phyloP scores from a whole-genome alignment of 2,113 vertebrate species.

The Pluvianellus socialis region DNA sequence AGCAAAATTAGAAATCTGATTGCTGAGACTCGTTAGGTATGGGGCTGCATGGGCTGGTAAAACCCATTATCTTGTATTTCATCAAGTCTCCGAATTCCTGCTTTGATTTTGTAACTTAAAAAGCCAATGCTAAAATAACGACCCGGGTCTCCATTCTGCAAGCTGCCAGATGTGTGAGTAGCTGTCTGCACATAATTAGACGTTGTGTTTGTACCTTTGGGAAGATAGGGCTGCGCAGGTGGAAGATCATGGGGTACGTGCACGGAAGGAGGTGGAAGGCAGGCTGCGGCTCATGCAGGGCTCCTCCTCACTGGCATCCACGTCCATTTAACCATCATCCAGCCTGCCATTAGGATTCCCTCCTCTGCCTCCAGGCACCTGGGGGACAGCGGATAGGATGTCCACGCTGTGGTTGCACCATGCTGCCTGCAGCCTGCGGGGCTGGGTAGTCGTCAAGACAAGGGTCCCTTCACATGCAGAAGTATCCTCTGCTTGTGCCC shows the following conservation, averaged over 20 bases:
- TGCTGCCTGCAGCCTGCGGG: too few species aligned
- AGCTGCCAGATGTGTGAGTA: not conserved
- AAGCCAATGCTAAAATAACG: not conserved
- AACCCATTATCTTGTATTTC: not conserved
- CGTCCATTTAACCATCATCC: not conserved
- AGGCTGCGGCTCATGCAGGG: not conserved
- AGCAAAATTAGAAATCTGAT: not conserved
- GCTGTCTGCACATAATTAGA: not conserved
- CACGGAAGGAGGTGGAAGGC: not conserved
- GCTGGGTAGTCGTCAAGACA: rapidly evolving
- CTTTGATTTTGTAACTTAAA: not conserved
- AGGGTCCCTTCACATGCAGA: not conserved
- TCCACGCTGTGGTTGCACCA: rapidly evolving
- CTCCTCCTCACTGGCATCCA: not conserved
- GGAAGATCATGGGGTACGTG: not conserved
- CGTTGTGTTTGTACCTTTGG: not conserved
- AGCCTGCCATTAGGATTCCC: not conserved
- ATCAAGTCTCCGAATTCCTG: not conserved
- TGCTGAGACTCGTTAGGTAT: not conserved
- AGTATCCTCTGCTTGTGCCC: not conserved
- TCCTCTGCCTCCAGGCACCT: not conserved
- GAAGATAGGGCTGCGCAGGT: not conserved
- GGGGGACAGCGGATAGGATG: not conserved
- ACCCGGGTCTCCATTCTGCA: not conserved
- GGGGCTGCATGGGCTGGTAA: not conserved